Percentiles rank a stretch among this genome's conserved stretches.
Conservation (phyloP, 2,888 invertebrate genomes). For the Rotaria socialis region DNA sequence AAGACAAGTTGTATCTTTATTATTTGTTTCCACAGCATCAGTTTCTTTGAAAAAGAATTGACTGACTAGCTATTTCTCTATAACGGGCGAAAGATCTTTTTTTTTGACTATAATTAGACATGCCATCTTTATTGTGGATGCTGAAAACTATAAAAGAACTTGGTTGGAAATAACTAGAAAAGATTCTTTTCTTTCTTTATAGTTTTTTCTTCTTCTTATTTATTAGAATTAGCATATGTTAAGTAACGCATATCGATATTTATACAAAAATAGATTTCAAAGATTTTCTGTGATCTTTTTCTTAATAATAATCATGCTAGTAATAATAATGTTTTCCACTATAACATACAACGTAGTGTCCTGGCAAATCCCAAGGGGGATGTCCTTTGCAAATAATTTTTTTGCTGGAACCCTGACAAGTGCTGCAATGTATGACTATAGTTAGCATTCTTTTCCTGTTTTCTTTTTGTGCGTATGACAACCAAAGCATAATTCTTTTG, state of each 20-base stretch:
- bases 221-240: neutral
- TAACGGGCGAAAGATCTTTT: neutral
- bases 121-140: neutral
- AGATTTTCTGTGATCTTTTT: neutral
- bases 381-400: too few species aligned
- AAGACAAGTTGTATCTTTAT: neutral
- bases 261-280: neutral
- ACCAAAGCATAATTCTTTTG: neutral
- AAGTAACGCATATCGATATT: neutral
- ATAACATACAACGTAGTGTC: too few species aligned
- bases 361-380: too few species aligned
- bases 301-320: neutral
- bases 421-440: too few species aligned
- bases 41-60: neutral
- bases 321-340: neutral
- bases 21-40: neutral
- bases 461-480: neutral
- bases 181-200: neutral
- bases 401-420: too few species aligned
- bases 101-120: constrained; percentile 5
- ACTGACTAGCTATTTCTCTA: neutral
- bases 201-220: neutral
- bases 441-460: neutral
- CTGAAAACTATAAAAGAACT: neutral
- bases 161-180: neutral